Evolutionary conservation across 2,797 vertebrate genomes (phyloP).

Genomic region (Scomberomorus guttatus): DNA sequence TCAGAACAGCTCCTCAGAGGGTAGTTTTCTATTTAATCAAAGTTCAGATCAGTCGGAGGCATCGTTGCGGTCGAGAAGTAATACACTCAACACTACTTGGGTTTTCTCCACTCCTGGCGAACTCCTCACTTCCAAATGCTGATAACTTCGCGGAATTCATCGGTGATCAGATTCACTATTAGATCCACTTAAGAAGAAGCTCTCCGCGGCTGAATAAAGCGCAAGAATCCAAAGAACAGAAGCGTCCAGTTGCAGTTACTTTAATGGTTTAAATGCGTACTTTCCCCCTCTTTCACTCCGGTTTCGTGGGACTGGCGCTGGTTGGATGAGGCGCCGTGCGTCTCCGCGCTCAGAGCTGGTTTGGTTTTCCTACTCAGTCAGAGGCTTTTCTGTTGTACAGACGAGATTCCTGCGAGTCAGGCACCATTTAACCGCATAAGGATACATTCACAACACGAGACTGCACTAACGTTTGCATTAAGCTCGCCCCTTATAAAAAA

Average conservation of each 20-base stretch:
- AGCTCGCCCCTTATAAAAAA: slow-evolving; percentile 17
- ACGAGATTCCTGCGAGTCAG: slow-evolving; percentile 80
- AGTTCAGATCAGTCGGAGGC: slow-evolving; percentile 67
- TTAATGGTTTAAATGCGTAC: slow-evolving; percentile 55
- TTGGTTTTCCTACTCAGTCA: slow-evolving; percentile 67
- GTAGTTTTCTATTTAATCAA: slow-evolving; percentile 37
- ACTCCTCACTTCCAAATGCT: slow-evolving; percentile 61
- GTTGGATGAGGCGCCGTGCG: slow-evolving; percentile 80
- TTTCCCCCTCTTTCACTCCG: slow-evolving; percentile 40
- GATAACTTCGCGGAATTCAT: slow-evolving; percentile 76
- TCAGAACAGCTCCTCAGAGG: slow-evolving; percentile 50
- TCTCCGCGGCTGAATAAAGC: background rate
- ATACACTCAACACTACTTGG: slow-evolving; percentile 57
- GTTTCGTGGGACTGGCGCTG: slow-evolving; percentile 67
- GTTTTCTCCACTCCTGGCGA: slow-evolving; percentile 35
- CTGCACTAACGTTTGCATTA: slow-evolving; percentile 39
- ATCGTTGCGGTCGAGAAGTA: slow-evolving; percentile 62
- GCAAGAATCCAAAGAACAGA: background rate
- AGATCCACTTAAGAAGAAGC: slow-evolving; percentile 44
- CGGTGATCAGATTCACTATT: slow-evolving; percentile 41
- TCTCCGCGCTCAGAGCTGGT: slow-evolving; percentile 69
- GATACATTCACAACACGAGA: slow-evolving; percentile 51
- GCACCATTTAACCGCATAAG: slow-evolving; percentile 75
- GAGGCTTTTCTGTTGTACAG: slow-evolving; percentile 73
- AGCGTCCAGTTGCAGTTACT: slow-evolving; percentile 47